Conservation (phyloP, 2,888 invertebrate species). For the Calephelis perditalis region DNA sequence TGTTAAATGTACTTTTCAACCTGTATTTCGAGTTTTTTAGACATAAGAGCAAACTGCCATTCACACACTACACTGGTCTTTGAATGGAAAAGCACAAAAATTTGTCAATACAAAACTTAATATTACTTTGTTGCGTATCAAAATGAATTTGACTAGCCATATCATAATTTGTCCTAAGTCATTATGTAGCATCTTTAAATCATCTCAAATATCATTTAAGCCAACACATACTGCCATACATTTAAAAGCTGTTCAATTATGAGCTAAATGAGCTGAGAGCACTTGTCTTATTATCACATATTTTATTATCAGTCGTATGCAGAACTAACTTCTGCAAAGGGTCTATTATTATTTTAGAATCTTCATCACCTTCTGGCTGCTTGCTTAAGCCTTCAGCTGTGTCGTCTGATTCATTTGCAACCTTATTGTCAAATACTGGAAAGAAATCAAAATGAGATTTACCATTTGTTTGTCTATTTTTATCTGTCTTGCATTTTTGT, state of each 20-base stretch:
- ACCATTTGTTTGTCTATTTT: slow-evolving; percentile 51
- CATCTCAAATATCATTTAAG: slow-evolving; percentile 39
- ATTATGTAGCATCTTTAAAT: slow-evolving; percentile 27
- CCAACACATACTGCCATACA: slow-evolving; percentile 51
- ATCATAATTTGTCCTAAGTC: slow-evolving; percentile 23
- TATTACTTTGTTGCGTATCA: not conserved
- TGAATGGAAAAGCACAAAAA: not conserved
- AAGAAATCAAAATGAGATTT: slow-evolving; percentile 67
- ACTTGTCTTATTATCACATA: slow-evolving; percentile 74
- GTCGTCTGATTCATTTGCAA: slow-evolving; percentile 34
- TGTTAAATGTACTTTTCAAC: no score
- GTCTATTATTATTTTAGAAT: slow-evolving; percentile 70
- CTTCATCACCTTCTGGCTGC: slow-evolving; percentile 43
- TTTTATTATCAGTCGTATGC: slow-evolving; percentile 75
- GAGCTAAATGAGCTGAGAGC: slow-evolving; percentile 71
- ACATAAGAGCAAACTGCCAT: not conserved
- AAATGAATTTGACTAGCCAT: slow-evolving; percentile 32
- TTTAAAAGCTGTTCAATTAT: slow-evolving; percentile 60
- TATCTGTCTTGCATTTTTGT: slow-evolving; percentile 48
- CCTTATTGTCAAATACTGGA: slow-evolving; percentile 69
- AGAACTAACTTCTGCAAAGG: slow-evolving; percentile 74
- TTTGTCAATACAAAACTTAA: slow-evolving; percentile 5
- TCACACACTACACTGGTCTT: not conserved
- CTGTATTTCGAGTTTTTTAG: not conserved
- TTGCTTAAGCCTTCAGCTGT: slow-evolving; percentile 27